A percentile compares a stretch with the other conserved stretches of the same genome.
phyloP scores from a whole-genome alignment of 2,113 vertebrate species.

The Notothenia rossii region DNA sequence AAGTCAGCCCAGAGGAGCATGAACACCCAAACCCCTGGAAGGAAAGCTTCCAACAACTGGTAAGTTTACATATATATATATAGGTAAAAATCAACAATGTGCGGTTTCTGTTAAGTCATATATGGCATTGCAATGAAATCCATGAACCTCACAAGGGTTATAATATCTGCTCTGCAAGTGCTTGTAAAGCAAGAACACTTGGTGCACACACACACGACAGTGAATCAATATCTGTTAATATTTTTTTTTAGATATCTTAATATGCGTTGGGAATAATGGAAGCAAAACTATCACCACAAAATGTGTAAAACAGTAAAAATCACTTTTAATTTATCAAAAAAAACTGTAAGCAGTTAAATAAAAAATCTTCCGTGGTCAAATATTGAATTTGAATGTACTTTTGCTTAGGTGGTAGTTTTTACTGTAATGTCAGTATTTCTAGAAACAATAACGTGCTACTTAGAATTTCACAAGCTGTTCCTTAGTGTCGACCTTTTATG shows the following conservation, averaged over 20 bases:
- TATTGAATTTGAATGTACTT: no score
- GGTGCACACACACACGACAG: background rate
- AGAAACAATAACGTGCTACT: background rate
- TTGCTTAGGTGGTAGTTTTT: background rate
- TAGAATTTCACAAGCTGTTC: background rate
- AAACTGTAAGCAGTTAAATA: background rate
- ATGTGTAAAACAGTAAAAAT: background rate
- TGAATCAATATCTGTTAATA: background rate
- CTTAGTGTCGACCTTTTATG: background rate
- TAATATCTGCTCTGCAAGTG: background rate
- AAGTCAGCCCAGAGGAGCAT: conserved; percentile 98
- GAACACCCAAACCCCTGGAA: conserved; percentile 99
- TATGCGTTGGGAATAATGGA: background rate
- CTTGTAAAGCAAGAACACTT: conserved; percentile 5
- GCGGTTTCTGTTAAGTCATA: background rate
- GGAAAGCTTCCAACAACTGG: conserved; percentile 99
- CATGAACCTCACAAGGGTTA: background rate
- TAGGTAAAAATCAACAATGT: background rate
- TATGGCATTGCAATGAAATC: background rate
- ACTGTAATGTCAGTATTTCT: background rate
- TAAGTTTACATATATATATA: conserved; percentile 67
- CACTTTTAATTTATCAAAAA: background rate
- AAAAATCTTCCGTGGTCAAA: background rate
- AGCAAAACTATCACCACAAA: background rate
- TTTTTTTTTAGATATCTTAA: background rate